phyloP scores from a whole-genome alignment of 1,140 invertebrate species.

The Campodea augens region DNA sequence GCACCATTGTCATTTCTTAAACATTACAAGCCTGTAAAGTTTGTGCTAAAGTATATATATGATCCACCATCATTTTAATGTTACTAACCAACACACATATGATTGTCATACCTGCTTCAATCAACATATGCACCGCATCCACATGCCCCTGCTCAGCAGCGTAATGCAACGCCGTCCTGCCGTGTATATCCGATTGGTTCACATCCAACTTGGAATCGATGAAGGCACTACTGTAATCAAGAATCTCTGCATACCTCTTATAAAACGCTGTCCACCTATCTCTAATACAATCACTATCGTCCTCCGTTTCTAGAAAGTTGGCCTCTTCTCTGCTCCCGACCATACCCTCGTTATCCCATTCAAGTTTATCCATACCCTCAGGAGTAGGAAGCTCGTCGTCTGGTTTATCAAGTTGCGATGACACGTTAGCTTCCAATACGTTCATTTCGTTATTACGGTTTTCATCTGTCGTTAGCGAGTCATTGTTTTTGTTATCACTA shows the following conservation, averaged over 20 bases:
- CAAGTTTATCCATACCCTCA: constrained; percentile 35
- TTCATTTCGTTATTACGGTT: constrained; percentile 2
- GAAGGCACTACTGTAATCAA: constrained; percentile 28
- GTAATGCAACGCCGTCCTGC: constrained; percentile 36
- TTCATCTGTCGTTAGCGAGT: background rate
- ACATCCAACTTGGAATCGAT: constrained; percentile 22
- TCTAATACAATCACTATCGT: constrained; percentile 13
- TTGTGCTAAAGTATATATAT: too few relatives aligned
- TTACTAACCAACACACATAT: too few relatives aligned
- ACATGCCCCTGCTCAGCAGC: constrained; percentile 31
- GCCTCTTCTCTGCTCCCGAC: constrained; percentile 19
- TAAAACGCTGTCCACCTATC: constrained; percentile 21
- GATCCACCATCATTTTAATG: too few relatives aligned
- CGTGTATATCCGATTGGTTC: constrained; percentile 29
- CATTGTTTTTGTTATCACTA: constrained; percentile 7
- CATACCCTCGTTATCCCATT: constrained; percentile 34
- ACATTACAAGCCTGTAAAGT: too few relatives aligned
- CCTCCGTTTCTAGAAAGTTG: constrained; percentile 15
- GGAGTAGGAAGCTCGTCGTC: constrained; percentile 26
- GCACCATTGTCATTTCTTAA: too few relatives aligned
- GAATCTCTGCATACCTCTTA: constrained; percentile 30
- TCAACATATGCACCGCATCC: constrained; percentile 26
- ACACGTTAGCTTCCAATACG: constrained; percentile 11
- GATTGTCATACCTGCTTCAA: constrained; percentile 20
- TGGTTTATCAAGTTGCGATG: background rate